These are phyloP conservation scores for Caranx melampygus DNA, from an alignment of 2,113 vertebrate species.

Conservation along the genomic window DNA sequence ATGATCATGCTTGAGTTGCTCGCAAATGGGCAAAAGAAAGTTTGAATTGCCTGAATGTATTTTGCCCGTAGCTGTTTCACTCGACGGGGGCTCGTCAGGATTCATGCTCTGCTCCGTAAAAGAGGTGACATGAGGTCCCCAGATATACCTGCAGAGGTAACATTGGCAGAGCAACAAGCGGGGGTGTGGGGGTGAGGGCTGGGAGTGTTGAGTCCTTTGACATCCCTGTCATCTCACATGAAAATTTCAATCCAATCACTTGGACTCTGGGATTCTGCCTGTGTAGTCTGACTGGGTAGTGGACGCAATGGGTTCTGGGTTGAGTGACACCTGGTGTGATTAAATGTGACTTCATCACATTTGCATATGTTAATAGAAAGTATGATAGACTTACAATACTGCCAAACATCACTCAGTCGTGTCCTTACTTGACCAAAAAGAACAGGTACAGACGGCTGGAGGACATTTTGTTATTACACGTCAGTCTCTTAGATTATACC, in stretches of 20 bases:
- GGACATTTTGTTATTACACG: conserved; percentile 9
- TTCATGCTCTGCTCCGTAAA: conserved; percentile 55
- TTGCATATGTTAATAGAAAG: conserved; percentile 69
- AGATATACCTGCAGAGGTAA: conserved; percentile 51
- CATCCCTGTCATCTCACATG: conserved; percentile 61
- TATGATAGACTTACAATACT: conserved; percentile 42
- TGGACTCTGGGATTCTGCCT: conserved; percentile 44
- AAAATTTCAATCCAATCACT: conserved; percentile 54
- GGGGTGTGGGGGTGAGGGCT: not conserved
- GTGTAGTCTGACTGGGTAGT: conserved; percentile 13
- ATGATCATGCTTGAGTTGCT: conserved; percentile 39
- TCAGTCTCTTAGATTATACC: conserved; percentile 15
- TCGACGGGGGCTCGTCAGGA: conserved; percentile 13
- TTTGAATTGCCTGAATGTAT: conserved; percentile 23
- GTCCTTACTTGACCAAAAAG: conserved; percentile 40
- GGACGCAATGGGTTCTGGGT: conserved; percentile 17
- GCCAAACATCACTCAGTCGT: conserved; percentile 18
- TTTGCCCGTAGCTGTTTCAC: conserved; percentile 39
- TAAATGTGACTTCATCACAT: conserved; percentile 67
- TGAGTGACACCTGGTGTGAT: conserved; percentile 62
- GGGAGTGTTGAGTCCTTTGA: conserved; percentile 46
- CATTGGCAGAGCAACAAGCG: conserved; percentile 11
- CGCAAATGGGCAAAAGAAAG: conserved; percentile 29
- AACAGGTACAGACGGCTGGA: not conserved
- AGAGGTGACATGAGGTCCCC: conserved; percentile 34